Evolutionary conservation across 2,888 invertebrate species (phyloP), one percentile per base, ranked within the genome.

Genomic region (Leptinotarsa peninsularis): DNA sequence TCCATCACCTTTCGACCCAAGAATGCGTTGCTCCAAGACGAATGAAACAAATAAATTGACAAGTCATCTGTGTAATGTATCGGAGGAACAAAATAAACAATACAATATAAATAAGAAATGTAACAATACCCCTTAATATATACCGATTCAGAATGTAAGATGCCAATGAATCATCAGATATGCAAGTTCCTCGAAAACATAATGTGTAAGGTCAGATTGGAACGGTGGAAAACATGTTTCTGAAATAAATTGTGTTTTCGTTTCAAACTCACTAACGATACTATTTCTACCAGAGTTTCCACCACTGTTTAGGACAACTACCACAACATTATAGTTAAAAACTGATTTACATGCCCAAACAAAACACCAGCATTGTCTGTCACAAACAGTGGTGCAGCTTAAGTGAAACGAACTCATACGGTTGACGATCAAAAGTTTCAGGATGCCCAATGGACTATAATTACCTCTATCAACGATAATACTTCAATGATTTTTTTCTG

Each of bases 241-340:
- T 50, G 15, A 50, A 10, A 15, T 50, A 7, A 3, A 50, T 15
- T 17, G 50, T 15, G 15, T 50, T 50, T 50, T 50, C 17, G 50
- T 50, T 50, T 50, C 50, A 50, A 50, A 50, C 50, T 50, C 50
- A 50, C 50, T 50, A 50, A 50, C 50, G 50, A 50, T 50, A 50
- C 5, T 50, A 50, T 50, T 50, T 50, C 15, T 15, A 5, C 50
- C 50, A 50, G 50, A 50, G 50, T 50, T 50, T 50, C 50, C 10
- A 50, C 50, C 4, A 50, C 50, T 50, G 50, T 50, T 1, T 50
- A 1, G 50, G 5, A 50, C 50, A 50, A 50, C 15, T 4, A 50
- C 14, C 50, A 50, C 50, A 50, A 50, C 14, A 17, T 50, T 17
- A 17, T 4, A 4, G 50, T 17, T 10, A 13, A 1, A 50, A 50